Base-by-base conservation (phyloP, 2,888 invertebrate genomes). In the Agriopis aurantiaria region DNA sequence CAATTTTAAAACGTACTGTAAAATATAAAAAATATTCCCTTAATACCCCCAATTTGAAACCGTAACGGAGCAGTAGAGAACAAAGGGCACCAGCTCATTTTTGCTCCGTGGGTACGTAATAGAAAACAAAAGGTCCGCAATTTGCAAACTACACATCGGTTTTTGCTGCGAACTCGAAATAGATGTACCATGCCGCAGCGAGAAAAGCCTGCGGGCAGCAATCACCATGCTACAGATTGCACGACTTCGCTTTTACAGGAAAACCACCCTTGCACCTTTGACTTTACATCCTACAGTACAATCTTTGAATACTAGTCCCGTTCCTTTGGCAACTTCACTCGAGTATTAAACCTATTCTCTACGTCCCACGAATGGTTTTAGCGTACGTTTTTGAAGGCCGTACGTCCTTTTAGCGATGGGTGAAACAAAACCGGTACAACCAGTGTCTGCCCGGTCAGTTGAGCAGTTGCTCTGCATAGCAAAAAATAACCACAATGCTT, bases 361-460 rank as follows among this genome's bases (percentile, higher is more conserved):
- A 57, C 0, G 2, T 1, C 33, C 46, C 77, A 83, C 74, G 69
- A 80, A 75, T 46, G 12, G 14, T 43, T 77, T 82, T 83, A 3
- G 17, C n/a, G 51, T 74, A 57, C 8, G 9, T 0, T 6, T 3
- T 6, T 9, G 33, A 6, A 12, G 65, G 67, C 75, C 80, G 72
- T 51, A 63, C 12, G 78, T 45, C 76, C 59, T 86, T 90, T 82
- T 69, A 48, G 63, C 67, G 52, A 40, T 65, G 58, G 45, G 49
- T 23, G 40, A 0, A 3, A 6, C 48, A 63, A 84, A 91, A 91
- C 91, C 91, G 91, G 91, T 91, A 83, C 76, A 83, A 91, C 91
- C 87, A 84, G 88, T 89, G 87, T 87, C 89, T 86, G 88, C 78
- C 83, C 84, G 82, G 85, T 81, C 78, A 74, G 82, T 81, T 81